Base-by-base conservation (phyloP, 2,888 invertebrate genomes). In the Heliothis peltigera region DNA sequence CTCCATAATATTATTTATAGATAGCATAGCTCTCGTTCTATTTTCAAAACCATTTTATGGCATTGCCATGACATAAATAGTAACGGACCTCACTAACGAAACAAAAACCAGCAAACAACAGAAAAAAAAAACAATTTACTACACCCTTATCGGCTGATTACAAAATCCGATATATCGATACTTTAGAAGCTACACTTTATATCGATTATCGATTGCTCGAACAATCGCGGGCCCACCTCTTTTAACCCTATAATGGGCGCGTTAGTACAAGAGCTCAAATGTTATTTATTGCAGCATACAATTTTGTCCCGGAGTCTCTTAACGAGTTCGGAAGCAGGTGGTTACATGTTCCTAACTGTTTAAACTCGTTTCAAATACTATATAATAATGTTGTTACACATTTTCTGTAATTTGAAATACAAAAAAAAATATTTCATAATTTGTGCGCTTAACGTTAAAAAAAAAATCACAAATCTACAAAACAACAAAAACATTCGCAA, bases 321-420 rank as follows among this genome's bases (percentile, higher is more conserved):
- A 67, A 53, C 59, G 68, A 8, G 32, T 7, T 22, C 18, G n/a
- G 48, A 21, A 15, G 67, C 69, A 68, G 67, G 54, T 69, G 67
- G 28, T 53, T 60, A 22, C 15, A 25, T 32, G 32, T 42, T 19
- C 67, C 42, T 52, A 52, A 52, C 51, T 19, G 59, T 59, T 59
- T 4, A 52, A 67, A 32, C 28, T 35, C 58, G 51, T 32, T 59
- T 21, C 19, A 52, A 58, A 59, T 47, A 47, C 52, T 15, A 7
- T 1, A n/a, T 47, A 59, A 68, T 68, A 59, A 48, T 21, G 68
- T 59, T 0, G 59, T 53, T 59, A 53, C 19, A 32, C 68, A 22
- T 19, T 52, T n/a, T 52, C 15, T 21, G 44, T 51, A 12, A 8
- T 39, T 51, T 22, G 32, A 55, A 49, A 25, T 25, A 25, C 6